Evolutionary conservation across 1,140 invertebrate species (phyloP).

Genomic region (Maniola jurtina): DNA sequence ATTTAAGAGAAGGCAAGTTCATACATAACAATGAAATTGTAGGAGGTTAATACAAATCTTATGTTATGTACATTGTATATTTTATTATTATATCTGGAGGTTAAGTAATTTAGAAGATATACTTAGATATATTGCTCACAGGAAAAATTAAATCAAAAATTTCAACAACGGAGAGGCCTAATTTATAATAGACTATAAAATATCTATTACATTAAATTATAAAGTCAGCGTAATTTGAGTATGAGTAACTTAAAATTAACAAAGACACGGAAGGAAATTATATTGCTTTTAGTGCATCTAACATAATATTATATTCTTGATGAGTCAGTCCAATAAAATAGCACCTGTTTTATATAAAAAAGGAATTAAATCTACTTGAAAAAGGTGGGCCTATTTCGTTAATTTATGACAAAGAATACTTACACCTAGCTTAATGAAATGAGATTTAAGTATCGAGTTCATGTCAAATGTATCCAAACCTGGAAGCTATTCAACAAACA

Average conservation of each 20-base stretch:
- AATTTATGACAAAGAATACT: slow-evolving; percentile 1
- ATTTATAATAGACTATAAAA: too few species aligned
- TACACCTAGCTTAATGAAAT: slow-evolving; percentile 5
- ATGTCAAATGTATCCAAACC: neutral
- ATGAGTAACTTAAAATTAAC: neutral
- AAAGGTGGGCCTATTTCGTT: slow-evolving; percentile 18
- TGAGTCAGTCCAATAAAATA: slow-evolving; percentile 15
- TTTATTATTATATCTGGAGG: too few species aligned
- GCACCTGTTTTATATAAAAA: slow-evolving; percentile 1
- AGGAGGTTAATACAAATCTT: too few species aligned
- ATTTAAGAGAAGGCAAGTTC: too few species aligned
- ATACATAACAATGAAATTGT: too few species aligned
- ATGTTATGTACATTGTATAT: too few species aligned
- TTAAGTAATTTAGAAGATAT: too few species aligned
- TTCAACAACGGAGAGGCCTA: too few species aligned
- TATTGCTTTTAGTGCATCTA: slow-evolving; percentile 4
- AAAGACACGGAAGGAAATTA: neutral
- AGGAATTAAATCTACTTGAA: slow-evolving; percentile 6
- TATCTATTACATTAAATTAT: too few species aligned
- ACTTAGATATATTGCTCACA: too few species aligned
- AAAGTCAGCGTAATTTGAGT: too few species aligned
- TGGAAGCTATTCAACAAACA: neutral
- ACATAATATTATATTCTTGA: neutral
- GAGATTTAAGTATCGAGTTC: slow-evolving; percentile 5
- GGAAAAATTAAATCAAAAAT: too few species aligned